Conservation (phyloP, 2,113 vertebrate species). For the Sterna hirundo region DNA sequence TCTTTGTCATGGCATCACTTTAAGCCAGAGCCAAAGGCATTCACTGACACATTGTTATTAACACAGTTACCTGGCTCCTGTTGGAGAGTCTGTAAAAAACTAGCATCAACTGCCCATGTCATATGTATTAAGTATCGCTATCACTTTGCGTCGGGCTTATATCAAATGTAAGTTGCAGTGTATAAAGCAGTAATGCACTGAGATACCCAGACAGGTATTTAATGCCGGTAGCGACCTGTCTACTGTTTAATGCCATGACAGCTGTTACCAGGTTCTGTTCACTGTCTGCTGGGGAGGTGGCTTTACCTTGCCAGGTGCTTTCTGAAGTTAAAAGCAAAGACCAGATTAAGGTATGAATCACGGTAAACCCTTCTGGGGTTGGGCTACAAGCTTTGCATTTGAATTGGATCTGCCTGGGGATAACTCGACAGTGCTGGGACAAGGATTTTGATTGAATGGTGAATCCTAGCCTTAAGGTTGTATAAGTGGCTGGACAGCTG, state of each 20-base stretch:
- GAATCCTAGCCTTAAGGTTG: neutral
- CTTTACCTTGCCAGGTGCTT: neutral
- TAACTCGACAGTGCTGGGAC: neutral
- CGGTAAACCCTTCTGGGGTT: neutral
- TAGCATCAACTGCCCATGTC: fast-evolving
- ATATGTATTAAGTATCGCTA: neutral
- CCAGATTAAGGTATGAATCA: neutral
- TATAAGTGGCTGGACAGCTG: neutral
- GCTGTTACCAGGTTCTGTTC: neutral
- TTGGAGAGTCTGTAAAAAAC: neutral
- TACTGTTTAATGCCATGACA: neutral
- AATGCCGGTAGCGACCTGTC: neutral
- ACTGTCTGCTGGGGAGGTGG: neutral
- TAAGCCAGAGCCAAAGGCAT: neutral
- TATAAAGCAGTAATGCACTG: neutral
- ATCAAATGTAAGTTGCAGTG: neutral
- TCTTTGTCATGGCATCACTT: neutral
- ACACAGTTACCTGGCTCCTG: neutral
- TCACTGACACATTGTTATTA: neutral
- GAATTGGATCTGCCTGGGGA: neutral
- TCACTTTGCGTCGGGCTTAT: neutral
- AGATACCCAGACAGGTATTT: neutral
- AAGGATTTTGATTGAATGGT: neutral
- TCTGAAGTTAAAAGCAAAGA: neutral
- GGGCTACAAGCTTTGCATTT: neutral